Conservation (phyloP, 37 sponge, comb jelly and placozoan species). For the Tethya wilhelma region DNA sequence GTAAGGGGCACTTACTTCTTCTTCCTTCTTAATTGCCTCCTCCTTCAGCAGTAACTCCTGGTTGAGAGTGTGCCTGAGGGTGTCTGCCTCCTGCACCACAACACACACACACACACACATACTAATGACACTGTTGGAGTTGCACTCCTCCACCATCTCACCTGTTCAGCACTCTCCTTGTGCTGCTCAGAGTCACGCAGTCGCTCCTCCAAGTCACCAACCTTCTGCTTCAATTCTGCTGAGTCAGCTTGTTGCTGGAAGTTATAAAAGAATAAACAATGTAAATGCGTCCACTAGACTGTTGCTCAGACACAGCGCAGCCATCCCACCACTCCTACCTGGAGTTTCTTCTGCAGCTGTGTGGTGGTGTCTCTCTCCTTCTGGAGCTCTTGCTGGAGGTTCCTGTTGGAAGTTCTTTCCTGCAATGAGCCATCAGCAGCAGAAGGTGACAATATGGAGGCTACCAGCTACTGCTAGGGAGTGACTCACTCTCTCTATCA, state of each 20-base stretch:
- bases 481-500: conserved; percentile 23
- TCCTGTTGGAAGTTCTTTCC: conserved; percentile 31
- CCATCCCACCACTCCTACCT: not conserved
- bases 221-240: not conserved
- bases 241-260: too few species aligned
- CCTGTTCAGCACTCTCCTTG: not conserved
- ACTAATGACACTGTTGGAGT: too few species aligned
- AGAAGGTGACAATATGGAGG: not conserved
- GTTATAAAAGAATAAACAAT: too few species aligned
- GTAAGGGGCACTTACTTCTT: too few species aligned
- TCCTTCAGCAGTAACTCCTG: conserved; percentile 8
- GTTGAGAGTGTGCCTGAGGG: not conserved
- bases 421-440: not conserved
- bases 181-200: conserved; percentile 26
- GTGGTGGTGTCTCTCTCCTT: not conserved
- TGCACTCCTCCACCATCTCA: too few species aligned
- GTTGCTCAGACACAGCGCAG: too few species aligned
- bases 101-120: not conserved
- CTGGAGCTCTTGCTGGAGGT: conserved; percentile 25
- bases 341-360: conserved; percentile 4
- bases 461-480: not conserved
- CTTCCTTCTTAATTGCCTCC: too few species aligned
- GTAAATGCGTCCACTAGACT: too few species aligned
- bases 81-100: conserved; percentile 5
- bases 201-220: conserved; percentile 8